A percentile compares a stretch with the other conserved stretches of the same genome.
Evolutionary conservation across 2,888 invertebrate genomes (phyloP).

Genomic region (Caenorhabditis macrosperma): DNA sequence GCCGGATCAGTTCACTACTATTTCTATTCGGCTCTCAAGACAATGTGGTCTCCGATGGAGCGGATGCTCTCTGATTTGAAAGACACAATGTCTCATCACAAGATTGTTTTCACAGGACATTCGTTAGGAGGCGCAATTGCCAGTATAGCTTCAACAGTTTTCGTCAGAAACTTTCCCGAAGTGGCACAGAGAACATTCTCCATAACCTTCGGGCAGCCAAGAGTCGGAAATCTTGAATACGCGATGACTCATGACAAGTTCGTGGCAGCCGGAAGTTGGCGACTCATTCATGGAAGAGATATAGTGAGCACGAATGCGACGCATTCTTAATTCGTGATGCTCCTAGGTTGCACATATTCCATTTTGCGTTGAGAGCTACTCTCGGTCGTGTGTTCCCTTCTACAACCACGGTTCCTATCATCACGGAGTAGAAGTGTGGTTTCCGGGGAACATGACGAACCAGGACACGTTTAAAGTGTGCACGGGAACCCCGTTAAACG

Average conservation of each 20-base stretch:
- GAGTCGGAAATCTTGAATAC: constrained; percentile 77
- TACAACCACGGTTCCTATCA: constrained; percentile 78
- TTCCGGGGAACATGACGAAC: constrained; percentile 70
- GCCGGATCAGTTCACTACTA: constrained; percentile 78
- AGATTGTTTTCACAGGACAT: constrained; percentile 76
- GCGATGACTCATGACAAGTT: constrained; percentile 70
- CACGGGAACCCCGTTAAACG: constrained; percentile 73
- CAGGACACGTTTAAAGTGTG: constrained; percentile 69
- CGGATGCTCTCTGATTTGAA: constrained; percentile 27
- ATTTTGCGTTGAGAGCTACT: constrained; percentile 64
- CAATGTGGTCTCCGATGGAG: constrained; percentile 69
- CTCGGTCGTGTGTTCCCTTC: constrained; percentile 65
- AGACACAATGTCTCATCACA: constrained; percentile 48
- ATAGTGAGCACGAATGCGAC: too few species aligned
- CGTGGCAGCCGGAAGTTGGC: constrained; percentile 69
- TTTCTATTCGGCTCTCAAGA: constrained; percentile 74
- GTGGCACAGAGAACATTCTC: constrained; percentile 47
- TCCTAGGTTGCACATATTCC: constrained; percentile 76
- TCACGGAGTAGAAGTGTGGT: constrained; percentile 79
- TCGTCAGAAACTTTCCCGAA: constrained; percentile 65
- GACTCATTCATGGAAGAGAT: constrained; percentile 72
- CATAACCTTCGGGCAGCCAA: constrained; percentile 78
- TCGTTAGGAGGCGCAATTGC: constrained; percentile 77
- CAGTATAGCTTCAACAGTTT: constrained; percentile 73
- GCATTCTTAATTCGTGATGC: not conserved